These are phyloP conservation scores for Rhopalosiphum nymphaeae DNA, from an alignment of 2,888 invertebrate species.

Conservation along the genomic window DNA sequence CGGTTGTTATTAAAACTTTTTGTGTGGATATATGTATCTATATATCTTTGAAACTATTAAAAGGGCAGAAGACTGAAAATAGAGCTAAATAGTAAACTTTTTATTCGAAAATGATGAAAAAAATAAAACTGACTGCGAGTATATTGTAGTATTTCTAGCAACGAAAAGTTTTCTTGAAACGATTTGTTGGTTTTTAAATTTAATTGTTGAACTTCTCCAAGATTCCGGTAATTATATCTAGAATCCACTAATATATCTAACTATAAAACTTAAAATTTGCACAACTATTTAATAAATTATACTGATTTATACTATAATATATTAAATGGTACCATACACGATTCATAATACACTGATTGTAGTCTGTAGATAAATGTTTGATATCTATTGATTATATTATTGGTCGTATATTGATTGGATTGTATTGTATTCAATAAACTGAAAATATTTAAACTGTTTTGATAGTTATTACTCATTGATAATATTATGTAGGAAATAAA, in stretches of 20 bases:
- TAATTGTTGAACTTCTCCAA: not conserved
- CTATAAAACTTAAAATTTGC: not conserved
- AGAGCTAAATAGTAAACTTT: not conserved
- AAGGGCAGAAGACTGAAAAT: not conserved
- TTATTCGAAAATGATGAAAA: not conserved
- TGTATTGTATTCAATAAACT: not conserved
- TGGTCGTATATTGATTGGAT: not conserved
- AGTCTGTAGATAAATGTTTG: not conserved
- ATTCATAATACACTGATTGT: not conserved
- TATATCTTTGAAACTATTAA: not conserved
- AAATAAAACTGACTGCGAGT: not conserved
- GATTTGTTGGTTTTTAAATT: conserved; percentile 28
- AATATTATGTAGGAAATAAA: not conserved
- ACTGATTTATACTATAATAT: not conserved
- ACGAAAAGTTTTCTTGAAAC: conserved; percentile 3
- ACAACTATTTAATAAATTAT: not conserved
- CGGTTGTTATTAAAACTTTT: not conserved
- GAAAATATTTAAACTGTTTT: not conserved
- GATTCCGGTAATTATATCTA: not conserved
- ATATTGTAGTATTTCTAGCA: not conserved
- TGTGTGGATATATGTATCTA: not conserved
- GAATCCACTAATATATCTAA: not conserved
- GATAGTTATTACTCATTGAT: not conserved
- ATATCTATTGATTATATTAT: not conserved
- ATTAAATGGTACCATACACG: not conserved